Conservation (phyloP, 2,888 invertebrate species). For the Callinectes sapidus region DNA sequence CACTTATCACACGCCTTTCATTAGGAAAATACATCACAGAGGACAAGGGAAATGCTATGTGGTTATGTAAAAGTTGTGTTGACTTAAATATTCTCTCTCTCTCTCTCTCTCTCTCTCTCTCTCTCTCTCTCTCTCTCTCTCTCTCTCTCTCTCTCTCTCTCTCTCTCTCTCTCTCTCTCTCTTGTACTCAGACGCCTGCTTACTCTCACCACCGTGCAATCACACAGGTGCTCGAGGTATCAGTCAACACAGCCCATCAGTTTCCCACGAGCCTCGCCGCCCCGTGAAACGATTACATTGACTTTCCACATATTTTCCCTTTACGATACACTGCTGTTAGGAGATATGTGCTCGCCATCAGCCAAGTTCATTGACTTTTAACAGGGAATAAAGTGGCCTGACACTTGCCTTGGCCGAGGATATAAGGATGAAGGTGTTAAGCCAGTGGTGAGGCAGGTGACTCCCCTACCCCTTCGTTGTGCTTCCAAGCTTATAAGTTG, state of each 20-base stretch:
- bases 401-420: background rate
- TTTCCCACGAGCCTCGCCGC: background rate
- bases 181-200: background rate
- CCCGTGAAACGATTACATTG: background rate
- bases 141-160: too few species aligned
- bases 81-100: too few species aligned
- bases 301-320: background rate
- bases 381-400: background rate
- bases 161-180: too few species aligned
- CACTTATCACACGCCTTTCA: background rate
- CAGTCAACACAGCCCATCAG: background rate
- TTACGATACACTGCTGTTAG: background rate
- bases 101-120: too few species aligned
- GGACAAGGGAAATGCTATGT: background rate
- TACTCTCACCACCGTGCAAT: background rate
- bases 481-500: constrained; percentile 5
- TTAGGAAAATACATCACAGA: background rate
- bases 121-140: too few species aligned
- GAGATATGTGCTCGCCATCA: background rate
- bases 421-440: background rate
- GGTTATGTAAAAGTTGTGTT: too few species aligned
- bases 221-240: background rate
- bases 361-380: background rate
- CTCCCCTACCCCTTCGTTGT: background rate
- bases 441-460: background rate